These are phyloP conservation scores for Parauchenoglanis ngamensis DNA, from an alignment of 2,797 vertebrate species.

Conservation along the genomic window DNA sequence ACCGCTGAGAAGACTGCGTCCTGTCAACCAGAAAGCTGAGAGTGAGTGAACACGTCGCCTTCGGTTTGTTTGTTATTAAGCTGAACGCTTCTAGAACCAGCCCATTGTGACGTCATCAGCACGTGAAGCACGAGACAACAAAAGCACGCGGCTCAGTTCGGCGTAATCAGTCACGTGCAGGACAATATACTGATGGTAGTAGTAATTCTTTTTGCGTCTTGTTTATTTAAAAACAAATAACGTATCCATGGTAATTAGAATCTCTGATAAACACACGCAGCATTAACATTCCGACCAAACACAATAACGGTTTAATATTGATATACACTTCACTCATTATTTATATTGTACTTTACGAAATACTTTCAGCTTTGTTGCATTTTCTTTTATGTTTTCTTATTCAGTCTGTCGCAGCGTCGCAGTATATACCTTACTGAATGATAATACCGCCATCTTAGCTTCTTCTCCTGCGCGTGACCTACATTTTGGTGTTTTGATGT, in stretches of 20 bases:
- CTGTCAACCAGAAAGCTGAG: neutral
- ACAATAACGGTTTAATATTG: neutral
- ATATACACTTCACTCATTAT: neutral
- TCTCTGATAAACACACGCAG: neutral
- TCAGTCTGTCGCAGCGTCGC: neutral
- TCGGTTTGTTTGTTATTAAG: slow-evolving; percentile 13
- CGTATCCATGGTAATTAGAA: neutral
- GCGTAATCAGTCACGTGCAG: neutral
- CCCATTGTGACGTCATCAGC: neutral
- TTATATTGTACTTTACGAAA: neutral
- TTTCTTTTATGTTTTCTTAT: neutral
- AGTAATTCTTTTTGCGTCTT: no score
- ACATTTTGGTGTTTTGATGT: slow-evolving; percentile 67
- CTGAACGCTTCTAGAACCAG: neutral
- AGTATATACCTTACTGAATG: no score
- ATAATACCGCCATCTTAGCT: slow-evolving; percentile 17
- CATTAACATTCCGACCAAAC: neutral
- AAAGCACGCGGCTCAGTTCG: neutral
- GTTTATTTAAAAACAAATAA: neutral
- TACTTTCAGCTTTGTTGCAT: neutral
- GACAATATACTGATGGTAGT: no score
- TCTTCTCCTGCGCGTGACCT: slow-evolving; percentile 64
- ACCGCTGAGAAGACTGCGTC: no score
- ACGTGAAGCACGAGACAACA: neutral
- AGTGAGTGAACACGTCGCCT: slow-evolving; percentile 11